These are phyloP conservation scores for Sicus ferrugineus DNA, from an alignment of 2,888 invertebrate species.

Conservation along the genomic window DNA sequence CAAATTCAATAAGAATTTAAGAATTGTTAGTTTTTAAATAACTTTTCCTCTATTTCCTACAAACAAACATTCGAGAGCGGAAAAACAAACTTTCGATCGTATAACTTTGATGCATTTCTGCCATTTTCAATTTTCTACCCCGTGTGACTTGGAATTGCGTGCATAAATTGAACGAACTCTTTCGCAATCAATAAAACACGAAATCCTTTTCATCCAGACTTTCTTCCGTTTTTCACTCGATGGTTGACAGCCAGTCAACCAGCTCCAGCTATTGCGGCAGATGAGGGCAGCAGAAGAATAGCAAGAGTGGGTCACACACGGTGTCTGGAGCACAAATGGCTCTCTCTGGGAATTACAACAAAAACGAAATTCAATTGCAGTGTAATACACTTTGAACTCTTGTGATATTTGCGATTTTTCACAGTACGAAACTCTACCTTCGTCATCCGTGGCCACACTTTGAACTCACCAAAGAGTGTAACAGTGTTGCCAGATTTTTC, in stretches of 20 bases:
- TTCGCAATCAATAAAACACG: slow-evolving; percentile 3
- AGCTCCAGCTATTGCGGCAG: not conserved
- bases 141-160: not conserved
- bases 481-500: no score
- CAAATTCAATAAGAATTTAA: no score
- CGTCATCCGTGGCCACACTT: no score
- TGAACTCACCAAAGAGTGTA: no score
- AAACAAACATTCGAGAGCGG: no score
- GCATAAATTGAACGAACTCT: not conserved
- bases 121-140: not conserved
- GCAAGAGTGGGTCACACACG: no score
- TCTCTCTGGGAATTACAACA: not conserved
- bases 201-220: no score
- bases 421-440: not conserved
- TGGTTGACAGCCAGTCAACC: not conserved
- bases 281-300: no score
- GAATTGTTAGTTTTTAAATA: no score
- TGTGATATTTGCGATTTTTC: not conserved
- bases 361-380: slow-evolving; percentile 6
- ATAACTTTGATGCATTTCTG: no score
- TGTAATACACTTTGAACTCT: not conserved
- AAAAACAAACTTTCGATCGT: no score
- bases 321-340: not conserved
- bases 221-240: not conserved
- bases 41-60: no score